These are phyloP conservation scores for Sarcophaga bullata DNA, from an alignment of 1,140 invertebrate genomes.

Conservation along the genomic window DNA sequence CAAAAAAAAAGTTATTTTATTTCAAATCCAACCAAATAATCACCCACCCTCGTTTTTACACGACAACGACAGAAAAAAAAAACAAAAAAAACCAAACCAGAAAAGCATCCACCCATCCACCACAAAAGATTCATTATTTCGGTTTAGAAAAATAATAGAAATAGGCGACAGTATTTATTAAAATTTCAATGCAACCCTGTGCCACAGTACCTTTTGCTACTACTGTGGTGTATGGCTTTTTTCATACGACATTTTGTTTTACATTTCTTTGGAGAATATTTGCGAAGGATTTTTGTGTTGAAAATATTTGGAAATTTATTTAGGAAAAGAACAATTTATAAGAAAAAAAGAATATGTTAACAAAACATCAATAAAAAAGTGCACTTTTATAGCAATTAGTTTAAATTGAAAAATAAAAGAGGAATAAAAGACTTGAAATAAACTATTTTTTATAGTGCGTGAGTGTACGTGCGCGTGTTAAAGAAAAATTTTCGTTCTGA, in stretches of 20 bases:
- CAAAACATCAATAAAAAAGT: background rate
- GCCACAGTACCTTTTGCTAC: background rate
- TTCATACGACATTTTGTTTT: background rate
- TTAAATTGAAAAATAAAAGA: background rate
- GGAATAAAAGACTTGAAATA: conserved; percentile 1
- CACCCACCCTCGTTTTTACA: too few species aligned
- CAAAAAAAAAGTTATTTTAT: too few species aligned
- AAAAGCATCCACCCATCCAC: too few species aligned
- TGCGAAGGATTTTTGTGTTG: background rate
- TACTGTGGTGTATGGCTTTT: background rate
- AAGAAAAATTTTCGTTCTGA: background rate
- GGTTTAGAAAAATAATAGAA: too few species aligned
- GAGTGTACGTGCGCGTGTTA: background rate
- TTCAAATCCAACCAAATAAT: too few species aligned
- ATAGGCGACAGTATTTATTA: too few species aligned
- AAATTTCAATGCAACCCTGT: background rate
- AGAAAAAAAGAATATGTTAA: background rate
- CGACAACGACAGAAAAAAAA: too few species aligned
- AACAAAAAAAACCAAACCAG: too few species aligned
- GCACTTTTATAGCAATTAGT: background rate
- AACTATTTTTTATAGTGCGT: background rate
- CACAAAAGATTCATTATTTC: too few species aligned
- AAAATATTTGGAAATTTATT: background rate
- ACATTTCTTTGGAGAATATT: background rate
- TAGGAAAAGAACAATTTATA: background rate